Percentiles rank a stretch among this genome's conserved stretches.
Evolutionary conservation across 1,140 invertebrate genomes (phyloP).

Genomic region (Drosophila baimaii): DNA sequence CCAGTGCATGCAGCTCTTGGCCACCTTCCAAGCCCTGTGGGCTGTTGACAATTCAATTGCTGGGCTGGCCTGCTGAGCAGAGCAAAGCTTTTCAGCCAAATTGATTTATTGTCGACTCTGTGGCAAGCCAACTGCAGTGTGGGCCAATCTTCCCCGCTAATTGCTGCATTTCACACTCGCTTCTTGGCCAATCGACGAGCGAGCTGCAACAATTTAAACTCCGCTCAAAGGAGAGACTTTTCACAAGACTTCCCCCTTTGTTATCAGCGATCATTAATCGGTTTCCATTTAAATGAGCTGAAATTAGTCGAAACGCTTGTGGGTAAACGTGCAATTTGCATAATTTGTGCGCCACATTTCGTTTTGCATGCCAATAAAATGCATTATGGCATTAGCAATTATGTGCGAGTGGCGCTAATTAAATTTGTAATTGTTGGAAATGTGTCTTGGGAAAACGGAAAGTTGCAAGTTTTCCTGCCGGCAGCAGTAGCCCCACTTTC

Average conservation of each 20-base stretch:
- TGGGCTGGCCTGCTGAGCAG: neutral
- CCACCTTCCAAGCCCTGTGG: slow-evolving; percentile 4
- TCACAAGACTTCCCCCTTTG: slow-evolving; percentile 51
- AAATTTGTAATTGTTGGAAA: slow-evolving; percentile 66
- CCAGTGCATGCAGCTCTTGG: neutral
- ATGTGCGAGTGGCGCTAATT: slow-evolving; percentile 63
- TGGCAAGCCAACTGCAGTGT: slow-evolving; percentile 27
- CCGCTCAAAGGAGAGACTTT: slow-evolving; percentile 13
- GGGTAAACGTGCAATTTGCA: slow-evolving; percentile 63
- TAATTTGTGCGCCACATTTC: slow-evolving; percentile 53
- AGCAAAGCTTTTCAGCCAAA: slow-evolving; percentile 3
- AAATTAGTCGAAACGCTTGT: slow-evolving; percentile 60
- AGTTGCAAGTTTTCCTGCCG: slow-evolving; percentile 51
- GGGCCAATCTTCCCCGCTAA: slow-evolving; percentile 28
- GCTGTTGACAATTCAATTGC: slow-evolving; percentile 39
- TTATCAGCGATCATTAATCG: slow-evolving; percentile 55
- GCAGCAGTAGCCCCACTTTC: slow-evolving; percentile 12
- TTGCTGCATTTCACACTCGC: slow-evolving; percentile 39
- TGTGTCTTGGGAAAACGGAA: slow-evolving; percentile 60
- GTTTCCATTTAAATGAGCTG: slow-evolving; percentile 62
- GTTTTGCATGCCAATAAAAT: slow-evolving; percentile 63
- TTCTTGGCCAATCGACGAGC: slow-evolving; percentile 36
- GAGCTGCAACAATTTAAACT: slow-evolving; percentile 31
- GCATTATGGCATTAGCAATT: slow-evolving; percentile 67
- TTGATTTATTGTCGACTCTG: slow-evolving; percentile 35